Base-by-base conservation (phyloP, 2,797 vertebrate genomes). In the Fistularia tabacaria region DNA sequence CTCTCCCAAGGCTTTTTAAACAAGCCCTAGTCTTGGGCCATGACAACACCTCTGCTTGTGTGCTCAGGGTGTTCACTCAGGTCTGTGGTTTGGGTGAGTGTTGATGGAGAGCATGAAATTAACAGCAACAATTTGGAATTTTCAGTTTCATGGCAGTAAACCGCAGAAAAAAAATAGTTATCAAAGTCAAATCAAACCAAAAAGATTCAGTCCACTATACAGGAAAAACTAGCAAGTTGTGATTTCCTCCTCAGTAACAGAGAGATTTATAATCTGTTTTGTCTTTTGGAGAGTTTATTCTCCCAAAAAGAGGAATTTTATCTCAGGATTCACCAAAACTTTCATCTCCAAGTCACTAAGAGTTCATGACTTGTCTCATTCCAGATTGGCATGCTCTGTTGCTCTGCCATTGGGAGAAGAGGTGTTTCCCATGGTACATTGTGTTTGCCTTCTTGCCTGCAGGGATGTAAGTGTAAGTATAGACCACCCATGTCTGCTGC, bases 401-500 rank as follows among this genome's bases (percentile, higher is more conserved):
- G 41, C 71, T 57, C 49, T 67, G 74, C 71, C 74, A 69, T 64
- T 66, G 64, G 51, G 49, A 62, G 55, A 64, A 69, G 54, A 66
- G 73, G 41, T 51, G 55, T 82, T 84, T 85, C 81, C 77, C 82
- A 85, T 74, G 76, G 74, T 83, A 67, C 81, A 85, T 83, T 82
- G 70, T 85, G 80, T 87, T 81, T 81, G 66, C 76, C 65, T 79
- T 80, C 68, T 76, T 46, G 77, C 87, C 85, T 80, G 71, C 71
- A 50, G 88, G 82, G 78, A 61, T 77, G 73, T 68, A 83, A 84
- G 89, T 85, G 89, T 85, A 90, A 85, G 74, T 51, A 38, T 55
- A 79, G 90, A 89, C 89, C 90, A 91, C 90, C 88, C 89, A 86
- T 80, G 85, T 79, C 75, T 85, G 78, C 80, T 80, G 63, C 82